Conservation (phyloP, 1,140 invertebrate genomes). For the Drosophila nigrodunni region DNA sequence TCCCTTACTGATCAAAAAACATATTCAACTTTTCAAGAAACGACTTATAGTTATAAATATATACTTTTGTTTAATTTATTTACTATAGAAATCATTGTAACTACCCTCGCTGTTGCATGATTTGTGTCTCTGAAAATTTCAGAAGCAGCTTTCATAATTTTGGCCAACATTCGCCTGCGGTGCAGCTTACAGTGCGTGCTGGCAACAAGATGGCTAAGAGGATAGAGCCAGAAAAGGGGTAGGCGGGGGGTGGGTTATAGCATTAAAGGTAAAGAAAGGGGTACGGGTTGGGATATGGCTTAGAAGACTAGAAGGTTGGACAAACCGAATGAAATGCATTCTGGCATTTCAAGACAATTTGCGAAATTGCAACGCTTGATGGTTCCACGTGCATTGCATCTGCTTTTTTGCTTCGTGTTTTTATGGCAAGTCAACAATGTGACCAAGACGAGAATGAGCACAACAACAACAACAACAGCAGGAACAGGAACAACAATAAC, state of each 20-base stretch:
- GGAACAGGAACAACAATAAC: not conserved
- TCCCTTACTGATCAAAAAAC: too few species aligned
- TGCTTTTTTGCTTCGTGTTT: constrained; percentile 54
- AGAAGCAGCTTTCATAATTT: constrained; percentile 46
- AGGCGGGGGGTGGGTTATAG: not conserved
- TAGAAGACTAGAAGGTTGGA: constrained; percentile 5
- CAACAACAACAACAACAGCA: constrained; percentile 1
- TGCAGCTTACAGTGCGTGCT: constrained; percentile 32
- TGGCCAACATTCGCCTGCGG: constrained; percentile 27
- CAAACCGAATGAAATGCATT: constrained; percentile 74
- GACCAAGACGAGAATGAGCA: constrained; percentile 33
- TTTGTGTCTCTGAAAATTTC: constrained; percentile 41
- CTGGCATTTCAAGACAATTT: constrained; percentile 79
- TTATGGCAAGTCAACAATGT: constrained; percentile 76
- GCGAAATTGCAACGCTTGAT: constrained; percentile 78
- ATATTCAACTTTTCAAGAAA: too few species aligned
- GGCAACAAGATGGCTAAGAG: not conserved
- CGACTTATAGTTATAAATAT: not conserved
- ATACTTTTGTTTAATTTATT: not conserved
- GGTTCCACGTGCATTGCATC: constrained; percentile 75
- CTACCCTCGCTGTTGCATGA: constrained; percentile 31
- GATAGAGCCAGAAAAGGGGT: not conserved
- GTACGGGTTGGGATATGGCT: not conserved
- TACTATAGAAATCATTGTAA: not conserved
- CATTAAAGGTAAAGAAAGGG: not conserved